Evolutionary conservation across 1,140 invertebrate genomes (phyloP).

Genomic region (Onthophagus taurus): DNA sequence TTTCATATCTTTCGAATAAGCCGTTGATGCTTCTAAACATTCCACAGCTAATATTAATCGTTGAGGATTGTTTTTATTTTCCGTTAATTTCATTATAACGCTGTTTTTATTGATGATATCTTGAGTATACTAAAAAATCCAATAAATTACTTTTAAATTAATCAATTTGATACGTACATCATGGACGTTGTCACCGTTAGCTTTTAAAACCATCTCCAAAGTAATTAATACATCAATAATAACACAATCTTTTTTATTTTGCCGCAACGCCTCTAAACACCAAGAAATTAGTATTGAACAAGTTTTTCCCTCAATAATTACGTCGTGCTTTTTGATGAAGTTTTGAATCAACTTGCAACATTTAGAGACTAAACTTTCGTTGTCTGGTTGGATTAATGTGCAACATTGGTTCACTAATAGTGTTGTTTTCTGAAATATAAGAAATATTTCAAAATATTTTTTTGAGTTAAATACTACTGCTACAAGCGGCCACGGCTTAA

Average conservation of each 20-base stretch:
- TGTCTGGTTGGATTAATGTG: conserved; percentile 31
- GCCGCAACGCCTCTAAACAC: conserved; percentile 35
- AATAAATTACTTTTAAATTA: background rate
- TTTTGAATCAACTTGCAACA: conserved; percentile 38
- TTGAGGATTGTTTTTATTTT: conserved; percentile 13
- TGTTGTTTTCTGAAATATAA: conserved; percentile 34
- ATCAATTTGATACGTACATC: conserved; percentile 23
- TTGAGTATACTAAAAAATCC: conserved; percentile 12
- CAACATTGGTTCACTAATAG: conserved; percentile 40
- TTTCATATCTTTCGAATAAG: conserved; percentile 1
- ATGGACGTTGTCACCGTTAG: conserved; percentile 24
- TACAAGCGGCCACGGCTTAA: too few relatives aligned
- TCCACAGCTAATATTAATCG: conserved; percentile 18
- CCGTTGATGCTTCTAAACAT: conserved; percentile 26
- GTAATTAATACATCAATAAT: conserved; percentile 29
- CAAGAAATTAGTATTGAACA: conserved; percentile 34
- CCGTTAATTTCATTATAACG: conserved; percentile 8
- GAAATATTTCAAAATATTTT: conserved; percentile 6
- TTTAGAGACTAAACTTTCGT: conserved; percentile 37
- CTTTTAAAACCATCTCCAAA: conserved; percentile 24
- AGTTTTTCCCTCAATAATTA: conserved; percentile 34
- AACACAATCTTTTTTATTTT: conserved; percentile 13
- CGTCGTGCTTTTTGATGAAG: conserved; percentile 33
- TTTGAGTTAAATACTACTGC: too few relatives aligned
- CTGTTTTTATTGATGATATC: conserved; percentile 10